Evolutionary conservation across 2,888 invertebrate species (phyloP).

Genomic region (Podotricha telesiphe): DNA sequence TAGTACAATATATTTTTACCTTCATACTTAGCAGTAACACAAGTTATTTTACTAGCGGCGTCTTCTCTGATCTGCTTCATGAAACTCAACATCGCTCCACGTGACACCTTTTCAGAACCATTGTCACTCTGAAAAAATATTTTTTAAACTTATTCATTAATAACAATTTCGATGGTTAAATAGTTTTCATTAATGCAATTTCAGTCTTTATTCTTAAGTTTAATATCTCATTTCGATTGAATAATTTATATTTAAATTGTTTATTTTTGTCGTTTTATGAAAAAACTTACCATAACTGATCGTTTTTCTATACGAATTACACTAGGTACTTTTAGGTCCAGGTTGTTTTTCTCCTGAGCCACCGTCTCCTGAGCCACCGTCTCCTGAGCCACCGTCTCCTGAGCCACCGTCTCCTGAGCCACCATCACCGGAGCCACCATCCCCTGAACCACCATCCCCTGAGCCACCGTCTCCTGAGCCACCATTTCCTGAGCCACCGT

Average conservation of each 20-base stretch:
- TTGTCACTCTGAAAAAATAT: not conserved
- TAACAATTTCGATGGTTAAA: no score
- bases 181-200: no score
- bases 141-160: no score
- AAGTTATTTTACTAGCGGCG: not conserved
- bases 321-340: not conserved
- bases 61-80: not conserved
- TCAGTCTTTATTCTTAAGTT: no score
- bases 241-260: no score
- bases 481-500: not conserved
- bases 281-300: not conserved
- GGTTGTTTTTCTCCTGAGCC: not conserved
- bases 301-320: constrained; percentile 1
- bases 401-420: not conserved
- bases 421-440: not conserved
- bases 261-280: no score
- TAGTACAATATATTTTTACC: not conserved
- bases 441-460: not conserved
- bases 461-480: not conserved
- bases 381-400: not conserved
- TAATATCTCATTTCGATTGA: no score
- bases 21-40: constrained; percentile 5
- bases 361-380: not conserved
- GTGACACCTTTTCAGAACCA: not conserved
- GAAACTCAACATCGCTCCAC: constrained; percentile 1